Conservation (phyloP, 2,888 invertebrate species). For the Thymelicus lineola region DNA sequence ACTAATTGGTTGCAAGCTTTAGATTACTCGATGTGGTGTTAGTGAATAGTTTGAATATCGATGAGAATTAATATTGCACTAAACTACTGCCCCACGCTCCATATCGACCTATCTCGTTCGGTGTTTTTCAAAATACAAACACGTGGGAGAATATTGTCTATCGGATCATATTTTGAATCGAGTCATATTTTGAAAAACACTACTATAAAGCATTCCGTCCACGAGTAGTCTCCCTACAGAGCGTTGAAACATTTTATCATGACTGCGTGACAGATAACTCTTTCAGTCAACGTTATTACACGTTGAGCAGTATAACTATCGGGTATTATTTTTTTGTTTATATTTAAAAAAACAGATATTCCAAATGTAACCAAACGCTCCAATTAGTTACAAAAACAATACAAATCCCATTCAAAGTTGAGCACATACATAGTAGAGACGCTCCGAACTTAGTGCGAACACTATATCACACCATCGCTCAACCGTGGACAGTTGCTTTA, state of each 20-base stretch:
- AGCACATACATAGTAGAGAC: too few species aligned
- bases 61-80: neutral
- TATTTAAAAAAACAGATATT: too few species aligned
- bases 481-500: too few species aligned
- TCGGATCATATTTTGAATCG: neutral
- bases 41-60: neutral
- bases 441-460: too few species aligned
- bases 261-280: neutral
- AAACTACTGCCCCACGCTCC: constrained; percentile 1
- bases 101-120: constrained; percentile 10
- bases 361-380: too few species aligned
- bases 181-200: neutral
- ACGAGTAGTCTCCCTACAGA: neutral
- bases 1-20: neutral
- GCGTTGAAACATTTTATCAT: neutral
- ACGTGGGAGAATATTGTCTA: neutral
- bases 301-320: too few species aligned
- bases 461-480: too few species aligned
- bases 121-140: neutral
- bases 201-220: neutral
- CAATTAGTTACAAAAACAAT: too few species aligned
- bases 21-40: constrained; percentile 3
- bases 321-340: too few species aligned
- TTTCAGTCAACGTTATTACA: neutral
- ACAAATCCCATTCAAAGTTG: too few species aligned